Conservation (phyloP, 2,113 vertebrate genomes). For the Leuciscus idus region DNA sequence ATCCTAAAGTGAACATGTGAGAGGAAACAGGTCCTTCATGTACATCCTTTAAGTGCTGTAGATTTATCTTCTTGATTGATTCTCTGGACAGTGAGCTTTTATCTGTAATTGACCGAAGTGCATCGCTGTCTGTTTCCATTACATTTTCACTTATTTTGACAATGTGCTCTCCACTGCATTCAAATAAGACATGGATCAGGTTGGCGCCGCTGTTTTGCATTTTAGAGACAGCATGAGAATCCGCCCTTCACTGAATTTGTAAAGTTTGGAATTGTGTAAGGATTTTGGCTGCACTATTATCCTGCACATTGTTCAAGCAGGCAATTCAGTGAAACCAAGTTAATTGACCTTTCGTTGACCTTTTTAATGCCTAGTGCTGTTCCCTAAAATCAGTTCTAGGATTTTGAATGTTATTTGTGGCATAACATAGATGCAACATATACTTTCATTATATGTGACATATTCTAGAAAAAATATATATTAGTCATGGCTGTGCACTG, state of each 20-base stretch:
- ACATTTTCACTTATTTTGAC: conserved; percentile 26
- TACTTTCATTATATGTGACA: no score
- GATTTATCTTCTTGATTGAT: conserved; percentile 49
- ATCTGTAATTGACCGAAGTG: conserved; percentile 52
- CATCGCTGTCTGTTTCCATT: conserved; percentile 36
- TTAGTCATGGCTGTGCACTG: background rate
- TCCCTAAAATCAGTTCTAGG: background rate
- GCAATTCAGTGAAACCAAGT: background rate
- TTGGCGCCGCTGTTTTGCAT: background rate
- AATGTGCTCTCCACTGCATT: background rate
- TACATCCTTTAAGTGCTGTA: conserved; percentile 46
- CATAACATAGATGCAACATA: background rate
- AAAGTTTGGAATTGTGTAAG: background rate
- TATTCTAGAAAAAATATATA: background rate
- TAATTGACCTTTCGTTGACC: conserved; percentile 23
- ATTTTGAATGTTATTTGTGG: background rate
- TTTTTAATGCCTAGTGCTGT: background rate
- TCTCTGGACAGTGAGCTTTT: conserved; percentile 45
- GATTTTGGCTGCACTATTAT: background rate
- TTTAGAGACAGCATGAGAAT: background rate
- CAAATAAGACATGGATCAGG: conserved; percentile 32
- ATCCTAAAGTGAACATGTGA: background rate
- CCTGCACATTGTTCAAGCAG: background rate
- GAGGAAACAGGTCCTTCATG: background rate
- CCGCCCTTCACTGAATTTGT: background rate